Percentiles rank a stretch among this genome's conserved stretches.
These are phyloP conservation scores for Patella vulgata DNA, from an alignment of 1,140 invertebrate genomes.

Conservation along the genomic window DNA sequence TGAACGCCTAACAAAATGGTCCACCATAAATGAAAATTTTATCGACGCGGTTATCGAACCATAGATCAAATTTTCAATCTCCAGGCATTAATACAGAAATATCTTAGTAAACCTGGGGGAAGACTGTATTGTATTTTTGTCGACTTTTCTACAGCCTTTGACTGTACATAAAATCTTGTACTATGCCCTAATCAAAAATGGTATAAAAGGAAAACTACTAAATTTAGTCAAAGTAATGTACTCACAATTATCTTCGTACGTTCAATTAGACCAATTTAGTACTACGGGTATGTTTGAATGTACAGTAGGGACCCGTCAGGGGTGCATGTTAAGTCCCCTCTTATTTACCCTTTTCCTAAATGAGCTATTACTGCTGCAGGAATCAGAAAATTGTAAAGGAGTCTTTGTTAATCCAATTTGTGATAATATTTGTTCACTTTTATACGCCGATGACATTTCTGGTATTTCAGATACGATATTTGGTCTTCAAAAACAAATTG, in stretches of 20 bases:
- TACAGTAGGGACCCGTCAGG: slow-evolving; percentile 20
- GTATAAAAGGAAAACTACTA: slow-evolving; percentile 17
- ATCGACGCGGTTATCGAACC: no score
- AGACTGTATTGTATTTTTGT: slow-evolving; percentile 22
- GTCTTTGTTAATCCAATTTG: slow-evolving; percentile 12
- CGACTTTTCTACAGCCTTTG: slow-evolving; percentile 23
- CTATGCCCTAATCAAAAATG: slow-evolving; percentile 7
- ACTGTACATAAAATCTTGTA: slow-evolving; percentile 13
- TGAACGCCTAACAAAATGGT: no score
- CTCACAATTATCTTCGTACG: slow-evolving; percentile 14
- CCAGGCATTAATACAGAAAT: no score
- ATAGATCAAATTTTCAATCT: no score
- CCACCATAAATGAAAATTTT: no score
- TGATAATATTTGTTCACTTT: slow-evolving; percentile 18
- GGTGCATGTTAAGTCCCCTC: slow-evolving; percentile 20
- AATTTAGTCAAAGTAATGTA: slow-evolving; percentile 19
- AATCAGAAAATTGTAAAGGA: background rate
- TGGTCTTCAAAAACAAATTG: slow-evolving; percentile 20
- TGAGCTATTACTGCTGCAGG: slow-evolving; percentile 14
- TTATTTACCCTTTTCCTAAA: slow-evolving; percentile 27
- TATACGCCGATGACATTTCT: slow-evolving; percentile 24
- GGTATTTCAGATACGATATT: slow-evolving; percentile 14
- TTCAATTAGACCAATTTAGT: slow-evolving; percentile 4
- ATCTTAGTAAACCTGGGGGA: no score
- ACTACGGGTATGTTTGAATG: slow-evolving; percentile 12